Evolutionary conservation across 2,888 invertebrate genomes (phyloP).

Genomic region (Limenitis camilla): DNA sequence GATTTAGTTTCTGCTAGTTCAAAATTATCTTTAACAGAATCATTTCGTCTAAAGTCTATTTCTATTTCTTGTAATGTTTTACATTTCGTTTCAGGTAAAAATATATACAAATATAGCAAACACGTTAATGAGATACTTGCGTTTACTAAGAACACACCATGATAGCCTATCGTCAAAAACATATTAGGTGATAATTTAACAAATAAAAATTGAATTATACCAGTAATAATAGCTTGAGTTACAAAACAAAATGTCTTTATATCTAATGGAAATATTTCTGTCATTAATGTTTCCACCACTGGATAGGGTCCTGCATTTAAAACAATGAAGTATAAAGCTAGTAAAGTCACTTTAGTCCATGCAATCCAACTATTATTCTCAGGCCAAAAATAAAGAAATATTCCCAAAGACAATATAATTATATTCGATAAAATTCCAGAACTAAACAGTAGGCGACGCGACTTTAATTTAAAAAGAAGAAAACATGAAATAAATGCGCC

Average conservation of each 20-base stretch:
- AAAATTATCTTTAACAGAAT: constrained; percentile 21
- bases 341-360: constrained; percentile 21
- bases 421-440: too few species aligned
- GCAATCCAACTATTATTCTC: constrained; percentile 13
- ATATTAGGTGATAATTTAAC: constrained; percentile 23
- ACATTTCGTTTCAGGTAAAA: constrained; percentile 31
- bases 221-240: constrained; percentile 19
- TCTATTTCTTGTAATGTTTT: constrained; percentile 32
- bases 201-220: constrained; percentile 22
- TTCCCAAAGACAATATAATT: too few species aligned
- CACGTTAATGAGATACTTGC: constrained; percentile 21
- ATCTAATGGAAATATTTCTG: constrained; percentile 30
- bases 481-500: too few species aligned
- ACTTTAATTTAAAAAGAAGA: too few species aligned
- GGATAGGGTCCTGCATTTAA: constrained; percentile 26
- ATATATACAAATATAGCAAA: constrained; percentile 26
- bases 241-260: constrained; percentile 25
- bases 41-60: constrained; percentile 1
- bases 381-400: too few species aligned
- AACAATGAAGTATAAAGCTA: constrained; percentile 24
- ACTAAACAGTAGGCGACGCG: too few species aligned
- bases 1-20: background rate
- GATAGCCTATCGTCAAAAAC: constrained; percentile 25
- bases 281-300: constrained; percentile 26
- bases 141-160: constrained; percentile 28